These are phyloP conservation scores for Rhinichthys osculus DNA, from an alignment of 2,797 vertebrate species.

Conservation along the genomic window DNA sequence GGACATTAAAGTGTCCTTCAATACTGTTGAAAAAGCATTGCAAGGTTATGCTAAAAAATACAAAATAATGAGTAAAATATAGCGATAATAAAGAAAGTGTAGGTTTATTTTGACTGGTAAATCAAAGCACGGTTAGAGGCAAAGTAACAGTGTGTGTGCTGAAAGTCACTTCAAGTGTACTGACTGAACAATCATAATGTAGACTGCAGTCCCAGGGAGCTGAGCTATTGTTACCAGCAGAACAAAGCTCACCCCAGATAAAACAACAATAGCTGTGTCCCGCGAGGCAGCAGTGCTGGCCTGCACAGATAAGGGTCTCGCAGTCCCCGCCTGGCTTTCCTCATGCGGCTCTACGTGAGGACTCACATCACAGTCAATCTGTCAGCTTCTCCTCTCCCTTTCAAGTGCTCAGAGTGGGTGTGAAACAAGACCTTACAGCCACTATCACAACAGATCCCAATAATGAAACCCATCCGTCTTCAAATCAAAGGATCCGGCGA, in stretches of 20 bases:
- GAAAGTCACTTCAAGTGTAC: neutral
- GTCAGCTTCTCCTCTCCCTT: conserved; percentile 33
- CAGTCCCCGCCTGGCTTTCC: conserved; percentile 39
- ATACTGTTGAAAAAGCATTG: neutral
- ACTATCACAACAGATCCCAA: conserved; percentile 4
- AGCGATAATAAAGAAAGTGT: neutral
- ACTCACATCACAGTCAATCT: conserved; percentile 32
- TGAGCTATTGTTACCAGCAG: conserved; percentile 34
- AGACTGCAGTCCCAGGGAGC: neutral
- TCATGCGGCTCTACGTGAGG: conserved; percentile 25
- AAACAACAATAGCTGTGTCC: conserved; percentile 33
- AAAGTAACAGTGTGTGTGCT: neutral
- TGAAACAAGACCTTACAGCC: conserved; percentile 37
- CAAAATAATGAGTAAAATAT: neutral
- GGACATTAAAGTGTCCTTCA: neutral
- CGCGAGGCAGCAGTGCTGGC: conserved; percentile 9
- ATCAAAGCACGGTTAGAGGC: neutral
- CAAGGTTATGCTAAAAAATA: neutral
- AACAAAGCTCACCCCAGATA: conserved; percentile 40
- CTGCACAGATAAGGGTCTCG: conserved; percentile 40
- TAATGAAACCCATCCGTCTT: conserved; percentile 6
- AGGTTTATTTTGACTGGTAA: neutral
- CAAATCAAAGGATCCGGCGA: neutral
- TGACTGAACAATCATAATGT: neutral
- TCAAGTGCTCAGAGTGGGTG: conserved; percentile 32